A percentile compares a stretch with the other conserved stretches of the same genome.
Evolutionary conservation across 2,113 vertebrate genomes (phyloP).

Genomic region (Scomber japonicus): DNA sequence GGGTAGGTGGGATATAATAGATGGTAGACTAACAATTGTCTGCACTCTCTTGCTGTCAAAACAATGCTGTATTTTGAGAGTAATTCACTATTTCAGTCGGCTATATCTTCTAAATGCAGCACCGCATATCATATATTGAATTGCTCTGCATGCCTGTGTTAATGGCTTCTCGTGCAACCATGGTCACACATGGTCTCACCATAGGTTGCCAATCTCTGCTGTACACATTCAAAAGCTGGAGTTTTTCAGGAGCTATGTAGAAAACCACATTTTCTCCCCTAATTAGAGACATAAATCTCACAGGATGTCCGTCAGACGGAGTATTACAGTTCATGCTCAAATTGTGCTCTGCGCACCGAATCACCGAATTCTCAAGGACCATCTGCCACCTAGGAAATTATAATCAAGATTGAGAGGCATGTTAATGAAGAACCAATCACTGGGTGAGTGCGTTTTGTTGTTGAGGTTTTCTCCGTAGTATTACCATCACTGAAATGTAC

Average conservation of each 20-base stretch:
- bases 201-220: background rate
- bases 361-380: constrained; percentile 47
- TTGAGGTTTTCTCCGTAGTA: constrained; percentile 55
- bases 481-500: constrained; percentile 28
- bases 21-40: no score
- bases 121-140: no score
- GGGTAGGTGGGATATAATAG: no score
- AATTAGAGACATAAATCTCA: constrained; percentile 69
- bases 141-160: no score
- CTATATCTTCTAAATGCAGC: no score
- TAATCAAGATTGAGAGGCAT: constrained; percentile 56
- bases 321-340: constrained; percentile 19
- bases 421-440: constrained; percentile 68
- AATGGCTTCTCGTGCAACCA: no score
- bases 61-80: no score
- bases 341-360: constrained; percentile 22
- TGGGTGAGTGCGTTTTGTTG: constrained; percentile 60
- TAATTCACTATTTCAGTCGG: no score
- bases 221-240: constrained; percentile 20
- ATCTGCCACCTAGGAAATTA: constrained; percentile 52
- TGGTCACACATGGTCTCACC: no score
- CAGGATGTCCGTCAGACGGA: constrained; percentile 35
- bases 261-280: constrained; percentile 51
- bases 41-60: no score
- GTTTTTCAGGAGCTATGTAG: constrained; percentile 35